phyloP scores from a whole-genome alignment of 2,797 vertebrate species.

The Clamator glandarius region DNA sequence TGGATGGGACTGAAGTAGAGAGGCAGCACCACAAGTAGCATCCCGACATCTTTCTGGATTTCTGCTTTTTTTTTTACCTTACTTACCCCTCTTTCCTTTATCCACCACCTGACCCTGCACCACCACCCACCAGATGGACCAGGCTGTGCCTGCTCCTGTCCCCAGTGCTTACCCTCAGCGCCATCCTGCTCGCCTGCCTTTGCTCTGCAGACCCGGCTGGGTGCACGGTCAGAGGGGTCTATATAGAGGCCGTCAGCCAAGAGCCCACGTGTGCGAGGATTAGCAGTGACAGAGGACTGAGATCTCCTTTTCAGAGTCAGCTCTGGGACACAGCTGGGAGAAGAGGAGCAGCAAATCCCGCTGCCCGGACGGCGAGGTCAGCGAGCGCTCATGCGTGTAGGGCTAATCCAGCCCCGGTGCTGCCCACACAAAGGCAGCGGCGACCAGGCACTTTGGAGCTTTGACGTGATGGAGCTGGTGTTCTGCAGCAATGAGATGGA shows the following conservation, averaged over 20 bases:
- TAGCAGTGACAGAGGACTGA: neutral
- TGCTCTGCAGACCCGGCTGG: rapidly evolving
- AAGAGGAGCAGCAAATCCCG: neutral
- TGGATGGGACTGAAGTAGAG: rapidly evolving
- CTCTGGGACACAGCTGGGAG: rapidly evolving
- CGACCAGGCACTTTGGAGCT: rapidly evolving
- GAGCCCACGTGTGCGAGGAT: neutral
- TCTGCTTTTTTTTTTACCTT: no score
- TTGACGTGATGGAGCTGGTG: rapidly evolving
- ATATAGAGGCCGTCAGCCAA: neutral
- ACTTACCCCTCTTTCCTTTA: rapidly evolving
- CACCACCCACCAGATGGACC: rapidly evolving
- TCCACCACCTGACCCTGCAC: rapidly evolving
- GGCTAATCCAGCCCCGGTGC: neutral
- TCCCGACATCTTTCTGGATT: rapidly evolving
- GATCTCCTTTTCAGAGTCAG: neutral
- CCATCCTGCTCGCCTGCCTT: neutral
- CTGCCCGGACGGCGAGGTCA: neutral
- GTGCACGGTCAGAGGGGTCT: rapidly evolving
- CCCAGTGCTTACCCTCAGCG: slow-evolving; percentile 11
- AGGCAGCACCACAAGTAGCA: rapidly evolving
- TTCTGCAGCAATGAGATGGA: rapidly evolving
- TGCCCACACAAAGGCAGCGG: neutral
- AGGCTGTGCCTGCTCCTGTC: no score
- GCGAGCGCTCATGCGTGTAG: neutral